Base-by-base conservation (phyloP, 2,113 vertebrate species). In the Vulpes vulpes region DNA sequence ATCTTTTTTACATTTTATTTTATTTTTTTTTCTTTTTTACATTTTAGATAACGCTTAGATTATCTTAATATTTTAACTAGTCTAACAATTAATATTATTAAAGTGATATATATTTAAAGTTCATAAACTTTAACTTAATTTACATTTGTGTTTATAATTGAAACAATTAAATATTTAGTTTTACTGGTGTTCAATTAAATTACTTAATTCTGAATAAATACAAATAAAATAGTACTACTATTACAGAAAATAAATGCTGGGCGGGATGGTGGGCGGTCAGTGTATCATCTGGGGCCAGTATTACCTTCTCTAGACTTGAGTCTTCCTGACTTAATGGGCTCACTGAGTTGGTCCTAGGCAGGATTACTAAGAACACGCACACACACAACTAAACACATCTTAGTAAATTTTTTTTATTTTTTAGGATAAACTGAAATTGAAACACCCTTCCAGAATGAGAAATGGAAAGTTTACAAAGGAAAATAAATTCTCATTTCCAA, bases 361-460 rank as follows among this genome's bases (percentile, higher is more conserved):
- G 38, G 43, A 84, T 55, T 55, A 62, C 27, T 17, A 8, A 51
- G 8, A 82, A 69, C 78, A 83, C 8, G 30, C 32, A 82, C 14
- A 65, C 9, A 82, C 23, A 59, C 5, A 19, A 32, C 23, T n/a
- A 71, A 20, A 82, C 30, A 65, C 1, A 51, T 49, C 11, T 19
- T 49, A 67, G 55, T 43, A 64, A 27, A 65, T 11, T 23, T 14
- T 30, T n/a, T 69, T 59, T 71, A 87, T 55, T 78, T 82, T 49
- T 53, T 86, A 35, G 27, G 65, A 80, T 92, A 91, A 92, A 73
- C 35, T 89, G 69, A 93, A 88, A 80, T 55, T 87, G 65, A 96
- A 95, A 59, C 3, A 51, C 1, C 53, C 6, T 67, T 95, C 43
- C 78, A 78, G 19, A 87, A 30, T 38, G 67, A 78, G 49, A 87